Percentiles rank a stretch among this genome's conserved stretches.
phyloP scores from a whole-genome alignment of 2,113 vertebrate species.

The Apodemus sylvaticus region DNA sequence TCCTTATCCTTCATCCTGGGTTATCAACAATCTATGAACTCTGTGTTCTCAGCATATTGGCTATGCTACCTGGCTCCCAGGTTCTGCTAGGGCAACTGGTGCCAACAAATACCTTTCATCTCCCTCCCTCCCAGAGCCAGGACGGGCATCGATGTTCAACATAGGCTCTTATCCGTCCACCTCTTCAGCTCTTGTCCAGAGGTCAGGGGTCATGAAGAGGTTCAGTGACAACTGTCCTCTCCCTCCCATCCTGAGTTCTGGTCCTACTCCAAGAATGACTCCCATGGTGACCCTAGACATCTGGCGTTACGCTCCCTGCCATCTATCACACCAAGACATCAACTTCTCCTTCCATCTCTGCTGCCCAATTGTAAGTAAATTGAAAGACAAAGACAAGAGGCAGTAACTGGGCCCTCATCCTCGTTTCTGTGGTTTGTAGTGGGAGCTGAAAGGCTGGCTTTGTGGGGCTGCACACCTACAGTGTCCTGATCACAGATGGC shows the following conservation, averaged over 20 bases:
- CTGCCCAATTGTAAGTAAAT: conserved; percentile 72
- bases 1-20: accelerated
- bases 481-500: background rate
- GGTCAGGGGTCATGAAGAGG: background rate
- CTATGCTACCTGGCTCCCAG: background rate
- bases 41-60: background rate
- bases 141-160: accelerated
- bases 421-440: conserved; percentile 59
- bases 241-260: background rate
- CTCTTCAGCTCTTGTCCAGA: background rate
- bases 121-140: background rate
- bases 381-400: conserved; percentile 70
- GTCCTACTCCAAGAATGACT: background rate
- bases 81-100: background rate
- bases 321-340: conserved; percentile 73
- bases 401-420: conserved; percentile 60
- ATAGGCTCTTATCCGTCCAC: background rate
- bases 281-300: background rate
- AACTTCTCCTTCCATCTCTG: conserved; percentile 72
- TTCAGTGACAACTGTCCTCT: background rate
- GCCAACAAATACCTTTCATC: background rate
- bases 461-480: conserved; percentile 6
- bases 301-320: background rate
- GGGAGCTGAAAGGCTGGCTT: conserved; percentile 36
- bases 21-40: background rate